Conservation (phyloP, 2,797 vertebrate species). For the Pseudomugil tenellus region DNA sequence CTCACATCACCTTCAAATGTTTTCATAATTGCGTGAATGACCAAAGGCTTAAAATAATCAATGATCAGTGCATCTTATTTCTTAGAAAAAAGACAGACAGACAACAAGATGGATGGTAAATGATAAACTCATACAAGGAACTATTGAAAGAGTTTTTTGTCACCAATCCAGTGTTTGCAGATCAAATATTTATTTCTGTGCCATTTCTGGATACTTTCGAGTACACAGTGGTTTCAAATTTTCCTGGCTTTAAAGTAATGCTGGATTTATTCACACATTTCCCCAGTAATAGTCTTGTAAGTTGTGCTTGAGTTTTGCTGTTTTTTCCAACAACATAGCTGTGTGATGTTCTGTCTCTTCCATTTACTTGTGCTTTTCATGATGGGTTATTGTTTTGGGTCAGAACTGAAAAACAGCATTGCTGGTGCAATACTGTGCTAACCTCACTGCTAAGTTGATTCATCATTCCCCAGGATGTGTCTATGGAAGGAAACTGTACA, state of each 20-base stretch:
- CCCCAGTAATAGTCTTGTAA: neutral
- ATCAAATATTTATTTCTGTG: conserved; percentile 24
- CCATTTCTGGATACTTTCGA: conserved; percentile 23
- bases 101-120: neutral
- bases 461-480: conserved; percentile 31
- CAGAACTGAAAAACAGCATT: conserved; percentile 21
- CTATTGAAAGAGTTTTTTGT: conserved; percentile 9
- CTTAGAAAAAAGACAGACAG: neutral
- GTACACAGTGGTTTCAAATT: conserved; percentile 15
- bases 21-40: conserved; percentile 51
- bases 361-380: conserved; percentile 18
- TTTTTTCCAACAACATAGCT: conserved; percentile 30
- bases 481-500: neutral
- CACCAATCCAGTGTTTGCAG: conserved; percentile 15
- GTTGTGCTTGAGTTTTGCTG: conserved; percentile 5
- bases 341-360: no score
- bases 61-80: neutral
- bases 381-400: conserved; percentile 7
- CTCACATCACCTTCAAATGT: conserved; percentile 38
- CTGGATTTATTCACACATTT: neutral
- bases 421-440: conserved; percentile 19
- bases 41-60: conserved; percentile 24
- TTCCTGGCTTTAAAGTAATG: neutral
- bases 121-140: no score
- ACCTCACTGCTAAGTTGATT: neutral